Evolutionary conservation across 2,113 vertebrate species (phyloP), one percentile per base, ranked within the genome.

Genomic region (Etia nguti): DNA sequence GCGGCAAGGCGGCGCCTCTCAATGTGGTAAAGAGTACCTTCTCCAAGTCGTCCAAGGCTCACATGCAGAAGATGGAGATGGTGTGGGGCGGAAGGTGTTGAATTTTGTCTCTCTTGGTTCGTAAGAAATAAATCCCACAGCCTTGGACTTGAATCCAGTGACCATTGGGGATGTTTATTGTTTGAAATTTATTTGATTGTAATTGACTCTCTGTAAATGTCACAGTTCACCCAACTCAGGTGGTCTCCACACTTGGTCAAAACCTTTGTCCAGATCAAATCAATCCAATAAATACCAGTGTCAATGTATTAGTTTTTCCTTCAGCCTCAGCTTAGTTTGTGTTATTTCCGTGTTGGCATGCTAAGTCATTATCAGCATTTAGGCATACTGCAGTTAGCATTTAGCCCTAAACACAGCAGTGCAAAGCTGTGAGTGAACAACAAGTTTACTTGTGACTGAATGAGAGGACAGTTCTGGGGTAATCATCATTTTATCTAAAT

Each of bases 11-110:
- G 0, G 91, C 98, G 6, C 98, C 98, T 1, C 97, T 99, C 55
- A 97, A 98, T 2, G 96, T 99, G 38, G 97, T 96, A 20, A 99
- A 99, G 94, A 99, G 98, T 95, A 96, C 97, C 79, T 99, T 99
- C 91, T 97, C 97, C 34, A 99, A 96, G 80, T 98, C 98, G 1
- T 99, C 98, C 41, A 98, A 97, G 93, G 97, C 97, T 81, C 99
- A 99, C 60, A 79, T 93, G 6, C 96, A 97, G 93, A 99, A 99
- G 94, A 99, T 99, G 97, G 97, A 97, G 91, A 84, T 97, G 52
- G 95, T 97, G 38, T 98, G 97, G 97, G 95, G 93, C 16, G 94
- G 4, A n/a, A 92, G 43, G 22, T 75, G 70, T 50, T 29, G 7
- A 50, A 77, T 31, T 77, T 77, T 26, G n/a, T 43, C n/a, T 70